phyloP scores from a whole-genome alignment of 2,113 vertebrate genomes.

The chimpanzee (Pan troglodytes) region NHGRI_mPanTro3-v2.1_pri NC_072402.2:63635001-63635500 shows the following conservation, averaged over 20 bases:
- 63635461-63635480: neutral
- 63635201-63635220: neutral
- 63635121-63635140: neutral
- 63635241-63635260: neutral
- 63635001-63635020: neutral
- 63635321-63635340: slow-evolving; percentile 10
- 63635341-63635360: neutral
- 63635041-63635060: neutral
- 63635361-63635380: neutral
- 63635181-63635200: slow-evolving; percentile 13
- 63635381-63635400: slow-evolving; percentile 50
- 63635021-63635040: neutral
- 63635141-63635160: slow-evolving; percentile 25
- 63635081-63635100: neutral
- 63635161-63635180: neutral
- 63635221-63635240: neutral
- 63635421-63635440: slow-evolving; percentile 26
- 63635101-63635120: neutral
- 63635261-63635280: slow-evolving; percentile 26
- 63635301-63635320: neutral
- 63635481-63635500: neutral
- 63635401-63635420: neutral
- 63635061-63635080: neutral
- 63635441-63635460: neutral
- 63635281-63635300: slow-evolving; percentile 44